Base-by-base conservation (phyloP, 53 echinoderm and acorn worm species). In the Luidia sarsii region DNA sequence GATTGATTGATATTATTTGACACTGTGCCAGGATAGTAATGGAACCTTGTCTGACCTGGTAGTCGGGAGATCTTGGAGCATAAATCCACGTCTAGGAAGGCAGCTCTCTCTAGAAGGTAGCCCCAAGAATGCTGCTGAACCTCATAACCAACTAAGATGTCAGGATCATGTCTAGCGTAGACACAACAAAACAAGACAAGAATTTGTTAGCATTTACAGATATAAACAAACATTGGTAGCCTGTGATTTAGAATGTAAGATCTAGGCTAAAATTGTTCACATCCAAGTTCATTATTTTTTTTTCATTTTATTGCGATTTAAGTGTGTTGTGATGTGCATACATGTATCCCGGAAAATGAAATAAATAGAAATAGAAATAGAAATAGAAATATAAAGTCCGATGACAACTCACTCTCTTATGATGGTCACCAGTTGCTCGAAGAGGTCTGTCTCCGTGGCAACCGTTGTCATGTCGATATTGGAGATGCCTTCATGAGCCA, bases 61-160 rank as follows among this genome's bases (percentile, higher is more conserved):
- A 99, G 39, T 31, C 99, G 82, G 81, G 99, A 99, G n/a, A 99
- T 83, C 28, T 77, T 52, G 2, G 91, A 57, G 50, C 91, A 94
- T 23, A 99, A 87, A 9, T 87, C 82, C 4, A 99, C 55, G 31
- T 92, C 89, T 16, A 99, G 87, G 33, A 93, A 89, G 0, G 89
- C 86, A 41, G 99, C 99, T 66, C 99, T 63, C 53, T 99, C 80
- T 27, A 99, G 75, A 15, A 94, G 87, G 62, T 89, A 99, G 27
- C 99, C 99, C 99, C 99, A 99, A 21, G 99, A 99, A 27, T 87
- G 83, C 73, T 94, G 94, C 87, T 99, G 93, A 39, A 99, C 82
- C 67, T 99, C 99, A 87, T 86, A 99, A 27, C 99, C 99, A 4
- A 93, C 84, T 2, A 94, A 80, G 56, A 99, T 84, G 48, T 99